Evolutionary conservation across 2,888 invertebrate genomes (phyloP), one percentile per base, ranked within the genome.

Genomic region (Aspidiotus destructor): DNA sequence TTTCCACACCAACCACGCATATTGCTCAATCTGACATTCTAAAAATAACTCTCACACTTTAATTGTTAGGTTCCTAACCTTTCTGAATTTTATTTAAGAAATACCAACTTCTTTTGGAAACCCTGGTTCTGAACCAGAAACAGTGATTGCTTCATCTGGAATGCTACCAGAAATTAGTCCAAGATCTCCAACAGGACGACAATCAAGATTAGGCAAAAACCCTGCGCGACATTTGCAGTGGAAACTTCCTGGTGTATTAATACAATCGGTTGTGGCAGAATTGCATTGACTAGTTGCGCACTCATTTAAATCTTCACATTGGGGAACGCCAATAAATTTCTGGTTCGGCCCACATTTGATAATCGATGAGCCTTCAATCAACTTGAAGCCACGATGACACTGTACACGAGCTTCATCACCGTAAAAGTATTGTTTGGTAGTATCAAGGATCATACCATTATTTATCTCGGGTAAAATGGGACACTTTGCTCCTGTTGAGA

Each of bases 371-470:
- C 91, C 91, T 54, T 78, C 77, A 70, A 86, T 87, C 7, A 94
- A 80, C 79, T 89, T 91, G 76, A 88, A 94, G 10, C 93, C 94
- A 79, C 89, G 88, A 75, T 86, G 89, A 77, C 94, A 94, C 75
- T 94, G 93, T 10, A 92, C 91, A 71, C 92, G 81, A 13, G 92
- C 92, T 79, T 94, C 93, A 76, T 95, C 94, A 1, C 91, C 91
- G 74, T 82, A 94, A 77, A 84, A 87, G 76, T 92, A 94, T 60
- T 86, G 81, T 72, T 86, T 83, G 0, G 85, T 82, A 16, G 84
- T 81, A 74, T 94, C 92, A 28, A 90, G 87, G 57, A 94, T 84
- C 74, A 89, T 92, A 16, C 94, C 94, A 75, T 93, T 93, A 74
- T 86, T 85, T 71, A 94, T 88, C 76, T 85, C 84, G 0, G 92